Evolutionary conservation across 2,113 vertebrate species (phyloP), one percentile per base, ranked within the genome.

Genomic region (Nansenia antarctica): DNA sequence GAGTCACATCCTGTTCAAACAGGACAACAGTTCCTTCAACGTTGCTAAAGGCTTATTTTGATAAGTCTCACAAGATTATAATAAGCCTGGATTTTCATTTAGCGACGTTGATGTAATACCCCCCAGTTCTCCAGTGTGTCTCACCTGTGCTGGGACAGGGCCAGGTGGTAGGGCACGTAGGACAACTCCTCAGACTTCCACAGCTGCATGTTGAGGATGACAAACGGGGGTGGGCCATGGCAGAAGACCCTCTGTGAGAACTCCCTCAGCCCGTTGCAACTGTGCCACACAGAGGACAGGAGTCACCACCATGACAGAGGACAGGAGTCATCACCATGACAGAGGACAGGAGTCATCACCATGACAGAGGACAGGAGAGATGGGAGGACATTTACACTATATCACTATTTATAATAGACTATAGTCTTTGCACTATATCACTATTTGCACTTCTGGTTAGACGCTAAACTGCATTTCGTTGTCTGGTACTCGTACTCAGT

Each of bases 171-270:
- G 0, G 94, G 95, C 29, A 96, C 93, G 54, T 95, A 95, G 14
- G 94, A 94, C 70, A 96, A 87, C 27, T 94, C 94, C 84, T 95
- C 94, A 9, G 94, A 94, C 82, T 92, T 94, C 95, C 95, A 96
- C 70, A 93, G 90, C 86, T 96, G 93, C 95, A 95, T 95, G 89
- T 96, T 95, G 77, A 95, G 87, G 62, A 96, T 95, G 72, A 96
- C 92, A 76, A 96, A 96, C 14, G 95, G 93, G 9, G 95, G 95
- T 4, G 93, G 89, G 3, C 94, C 93, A 0, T 94, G 89, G 85
- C 93, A 94, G 88, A 95, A 96, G 47, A 94, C 82, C 77, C 94
- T 86, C 53, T 92, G 93, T 27, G 93, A 93, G 80, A 95, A 94
- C 77, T 95, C 94, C 66, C 94, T 89, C 29, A 94, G 85, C 7